phyloP scores from a whole-genome alignment of 2,113 vertebrate genomes.

The Hippocampus mohnikei region DNA sequence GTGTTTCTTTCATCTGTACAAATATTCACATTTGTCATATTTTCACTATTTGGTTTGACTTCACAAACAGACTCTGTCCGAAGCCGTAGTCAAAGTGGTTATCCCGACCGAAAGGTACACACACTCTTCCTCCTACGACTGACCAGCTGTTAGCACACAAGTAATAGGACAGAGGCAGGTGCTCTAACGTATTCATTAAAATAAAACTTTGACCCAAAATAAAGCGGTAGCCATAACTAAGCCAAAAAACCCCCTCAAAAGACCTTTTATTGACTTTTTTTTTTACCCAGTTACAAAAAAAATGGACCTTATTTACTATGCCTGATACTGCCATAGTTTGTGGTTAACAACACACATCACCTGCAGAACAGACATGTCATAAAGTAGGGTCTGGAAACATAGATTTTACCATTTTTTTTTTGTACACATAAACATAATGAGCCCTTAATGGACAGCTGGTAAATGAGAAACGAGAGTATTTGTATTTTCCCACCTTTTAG shows the following conservation, averaged over 20 bases:
- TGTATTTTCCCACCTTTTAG: background rate
- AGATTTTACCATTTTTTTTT: too few species aligned
- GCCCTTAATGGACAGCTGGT: too few species aligned
- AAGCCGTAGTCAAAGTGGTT: slow-evolving; percentile 84
- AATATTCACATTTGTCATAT: slow-evolving; percentile 75
- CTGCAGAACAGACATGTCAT: too few species aligned
- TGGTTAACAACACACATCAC: too few species aligned
- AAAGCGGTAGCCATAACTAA: background rate
- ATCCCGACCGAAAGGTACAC: slow-evolving; percentile 82
- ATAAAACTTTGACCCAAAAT: background rate
- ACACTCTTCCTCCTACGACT: slow-evolving; percentile 72
- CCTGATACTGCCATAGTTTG: too few species aligned
- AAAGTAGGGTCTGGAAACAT: too few species aligned
- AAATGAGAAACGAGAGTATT: background rate
- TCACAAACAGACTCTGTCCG: slow-evolving; percentile 83
- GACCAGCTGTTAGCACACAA: slow-evolving; percentile 61
- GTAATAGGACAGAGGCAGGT: slow-evolving; percentile 43
- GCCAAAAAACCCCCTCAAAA: background rate
- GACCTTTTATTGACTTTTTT: too few species aligned
- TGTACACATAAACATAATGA: too few species aligned
- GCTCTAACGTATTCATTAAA: slow-evolving; percentile 17
- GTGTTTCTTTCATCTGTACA: slow-evolving; percentile 65
- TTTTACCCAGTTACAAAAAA: too few species aligned
- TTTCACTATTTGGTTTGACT: slow-evolving; percentile 78
- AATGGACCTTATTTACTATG: too few species aligned